Evolutionary conservation across 2,113 vertebrate genomes (phyloP), one percentile per base, ranked within the genome.

Genomic region (Apaloderma vittatum): DNA sequence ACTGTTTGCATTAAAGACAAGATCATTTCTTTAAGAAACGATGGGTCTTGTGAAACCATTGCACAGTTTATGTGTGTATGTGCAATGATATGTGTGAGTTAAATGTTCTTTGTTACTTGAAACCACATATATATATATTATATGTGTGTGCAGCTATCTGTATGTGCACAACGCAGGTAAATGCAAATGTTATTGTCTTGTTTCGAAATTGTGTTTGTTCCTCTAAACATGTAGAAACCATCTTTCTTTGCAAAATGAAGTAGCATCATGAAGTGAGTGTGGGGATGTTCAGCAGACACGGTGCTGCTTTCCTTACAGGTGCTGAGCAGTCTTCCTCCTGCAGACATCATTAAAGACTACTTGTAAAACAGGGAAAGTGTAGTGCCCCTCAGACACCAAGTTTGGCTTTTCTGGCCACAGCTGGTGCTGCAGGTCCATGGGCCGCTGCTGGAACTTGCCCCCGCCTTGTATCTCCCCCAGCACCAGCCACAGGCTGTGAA

Each of bases 401-500:
- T 43, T 75, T 59, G n/a, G 76, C 26, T 43, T 30, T 61, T 27
- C 37, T 59, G 76, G n/a, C 22, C 1, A 1, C 15, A 34, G 24
- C 45, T 70, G 61, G 9, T 91, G 66, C 36, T 63, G 29, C 43
- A 40, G 61, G 51, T 57, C 59, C n/a, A 8, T 12, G 29, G 59
- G 23, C 17, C 46, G 36, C 61, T 63, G 66, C 36, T 1, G 1
- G 9, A 57, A n/a, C 17, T 46, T 7, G 3, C 24, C 36, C 6
- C 0, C 2, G 32, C 26, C 54, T 81, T 10, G 21, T 5, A 1
- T 58, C 43, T 65, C 6, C 19, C 22, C 52, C 23, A 34, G 8
- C 21, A 17, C 15, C 4, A 16, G 11, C 43, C 15, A 9, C 0
- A 0, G 2, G 5, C 32, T 3, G 2, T 52, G n/a, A 32, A 90